Evolutionary conservation across 2,113 vertebrate species (phyloP), one percentile per base, ranked within the genome.

Genomic region (Addax nasomaculatus): DNA sequence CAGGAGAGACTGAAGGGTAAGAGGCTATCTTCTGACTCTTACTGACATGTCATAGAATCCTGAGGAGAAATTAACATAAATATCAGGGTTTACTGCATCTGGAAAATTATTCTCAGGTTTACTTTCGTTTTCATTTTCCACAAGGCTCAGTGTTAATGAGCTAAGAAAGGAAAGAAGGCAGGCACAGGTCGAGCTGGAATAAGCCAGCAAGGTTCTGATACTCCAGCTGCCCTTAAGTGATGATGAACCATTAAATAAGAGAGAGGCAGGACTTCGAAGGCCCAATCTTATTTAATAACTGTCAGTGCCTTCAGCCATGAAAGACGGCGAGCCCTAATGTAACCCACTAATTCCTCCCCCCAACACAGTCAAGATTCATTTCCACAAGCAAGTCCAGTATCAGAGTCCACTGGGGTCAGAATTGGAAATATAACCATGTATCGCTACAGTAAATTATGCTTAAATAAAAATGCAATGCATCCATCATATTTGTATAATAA

Each of bases 401-500:
- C 85, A 89, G 64, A 83, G 73, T 1, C 83, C 58, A 84, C 45
- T 9, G 1, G 97, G 89, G 58, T 96, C 86, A 43, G 47, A 53
- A 64, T 0, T 79, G 76, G 67, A 58, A 58, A 80, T 36, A 96
- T 33, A 76, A 39, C 84, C 78, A 87, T 17, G 80, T n/a, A 15
- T 64, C 58, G 57, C 5, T 17, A 87, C 14, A 70, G 8, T 80
- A 60, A 62, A 49, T 57, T 62, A 92, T 51, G 64, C 85, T 96
- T 78, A 16, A 96, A 78, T 36, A 36, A 76, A 89, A 85, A 67
- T 25, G 64, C 19, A 79, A 86, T 29, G 30, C 83, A 45, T n/a
- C 51, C 36, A 92, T 93, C 89, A 60, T 92, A 73, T 92, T 64
- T 84, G 79, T 76, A 8, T 91, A 96, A 94, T 12, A 94, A 4